Evolutionary conservation across 23 tunicate genomes (phyloP).

Genomic region (Halocynthia aurantium): DNA sequence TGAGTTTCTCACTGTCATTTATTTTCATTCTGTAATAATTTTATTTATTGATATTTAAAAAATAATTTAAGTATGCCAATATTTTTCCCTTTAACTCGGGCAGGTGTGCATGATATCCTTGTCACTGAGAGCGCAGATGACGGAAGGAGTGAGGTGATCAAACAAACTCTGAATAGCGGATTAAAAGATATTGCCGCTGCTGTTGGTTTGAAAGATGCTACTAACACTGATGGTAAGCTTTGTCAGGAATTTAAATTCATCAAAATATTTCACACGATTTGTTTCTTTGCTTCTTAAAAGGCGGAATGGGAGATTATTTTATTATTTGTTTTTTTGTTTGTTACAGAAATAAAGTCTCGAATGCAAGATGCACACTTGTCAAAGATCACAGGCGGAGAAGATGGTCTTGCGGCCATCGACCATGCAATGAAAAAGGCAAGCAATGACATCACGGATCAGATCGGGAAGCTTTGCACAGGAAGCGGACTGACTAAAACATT

Average conservation of each 20-base stretch:
- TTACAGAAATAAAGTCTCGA: slow-evolving; percentile 37
- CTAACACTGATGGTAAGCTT: slow-evolving; percentile 31
- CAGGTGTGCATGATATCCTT: slow-evolving; percentile 86
- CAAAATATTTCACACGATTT: no score
- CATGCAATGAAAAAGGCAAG: slow-evolving; percentile 73
- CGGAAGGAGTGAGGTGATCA: slow-evolving; percentile 32
- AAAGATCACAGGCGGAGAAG: slow-evolving; percentile 30
- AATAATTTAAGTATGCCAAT: no score
- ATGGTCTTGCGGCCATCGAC: slow-evolving; percentile 57
- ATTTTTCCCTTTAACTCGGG: no score
- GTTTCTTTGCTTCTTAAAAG: no score
- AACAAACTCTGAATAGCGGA: slow-evolving; percentile 31
- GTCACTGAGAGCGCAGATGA: slow-evolving; percentile 40
- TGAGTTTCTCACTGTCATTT: background rate
- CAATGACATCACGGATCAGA: slow-evolving; percentile 52
- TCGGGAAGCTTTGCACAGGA: slow-evolving; percentile 67
- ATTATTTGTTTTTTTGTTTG: background rate
- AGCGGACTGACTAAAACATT: slow-evolving; percentile 59
- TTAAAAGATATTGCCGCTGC: slow-evolving; percentile 41
- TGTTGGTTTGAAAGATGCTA: slow-evolving; percentile 20
- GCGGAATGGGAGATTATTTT: no score
- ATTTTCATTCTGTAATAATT: no score
- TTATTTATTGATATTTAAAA: no score
- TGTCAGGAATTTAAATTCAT: no score
- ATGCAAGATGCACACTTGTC: slow-evolving; percentile 68